Percentiles rank a stretch among this genome's conserved stretches.
Evolutionary conservation across 2,113 vertebrate species (phyloP).

Genomic region (Rhizomys pruinosus): DNA sequence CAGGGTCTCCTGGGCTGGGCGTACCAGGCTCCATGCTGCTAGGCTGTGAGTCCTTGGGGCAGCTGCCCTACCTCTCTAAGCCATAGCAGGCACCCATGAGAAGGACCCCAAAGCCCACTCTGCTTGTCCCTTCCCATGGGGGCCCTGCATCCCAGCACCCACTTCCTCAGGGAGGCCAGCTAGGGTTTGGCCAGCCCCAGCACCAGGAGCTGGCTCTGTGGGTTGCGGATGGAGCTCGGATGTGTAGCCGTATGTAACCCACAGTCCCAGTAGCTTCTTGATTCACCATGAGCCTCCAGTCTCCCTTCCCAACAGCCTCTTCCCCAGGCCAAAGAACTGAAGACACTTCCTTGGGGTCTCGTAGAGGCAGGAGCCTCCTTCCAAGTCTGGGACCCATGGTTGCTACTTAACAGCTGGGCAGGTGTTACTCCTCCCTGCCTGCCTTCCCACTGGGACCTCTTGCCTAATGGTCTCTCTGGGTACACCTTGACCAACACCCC

Average conservation of each 20-base stretch:
- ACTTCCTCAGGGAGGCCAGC: neutral
- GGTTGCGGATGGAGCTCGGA: neutral
- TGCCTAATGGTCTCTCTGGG: neutral
- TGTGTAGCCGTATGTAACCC: neutral
- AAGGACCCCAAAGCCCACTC: neutral
- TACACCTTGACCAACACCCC: neutral
- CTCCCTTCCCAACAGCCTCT: neutral
- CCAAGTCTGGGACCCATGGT: too few species aligned
- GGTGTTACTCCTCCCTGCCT: accelerated
- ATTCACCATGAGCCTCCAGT: accelerated
- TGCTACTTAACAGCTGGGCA: neutral
- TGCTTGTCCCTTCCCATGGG: neutral
- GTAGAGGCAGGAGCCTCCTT: neutral
- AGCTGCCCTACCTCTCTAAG: too few species aligned
- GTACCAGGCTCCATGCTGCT: too few species aligned
- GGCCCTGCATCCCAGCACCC: accelerated
- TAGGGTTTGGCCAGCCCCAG: neutral
- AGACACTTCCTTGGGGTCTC: neutral
- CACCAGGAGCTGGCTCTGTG: neutral
- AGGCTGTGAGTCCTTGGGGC: too few species aligned
- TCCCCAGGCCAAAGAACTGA: neutral
- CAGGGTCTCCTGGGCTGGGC: too few species aligned
- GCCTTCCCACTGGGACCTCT: accelerated
- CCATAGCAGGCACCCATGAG: neutral
- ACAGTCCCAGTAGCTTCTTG: neutral